These are phyloP conservation scores for Pocillopora damicornis DNA, from an alignment of 64 coral and sea anemone genomes.

Conservation along the genomic window DNA sequence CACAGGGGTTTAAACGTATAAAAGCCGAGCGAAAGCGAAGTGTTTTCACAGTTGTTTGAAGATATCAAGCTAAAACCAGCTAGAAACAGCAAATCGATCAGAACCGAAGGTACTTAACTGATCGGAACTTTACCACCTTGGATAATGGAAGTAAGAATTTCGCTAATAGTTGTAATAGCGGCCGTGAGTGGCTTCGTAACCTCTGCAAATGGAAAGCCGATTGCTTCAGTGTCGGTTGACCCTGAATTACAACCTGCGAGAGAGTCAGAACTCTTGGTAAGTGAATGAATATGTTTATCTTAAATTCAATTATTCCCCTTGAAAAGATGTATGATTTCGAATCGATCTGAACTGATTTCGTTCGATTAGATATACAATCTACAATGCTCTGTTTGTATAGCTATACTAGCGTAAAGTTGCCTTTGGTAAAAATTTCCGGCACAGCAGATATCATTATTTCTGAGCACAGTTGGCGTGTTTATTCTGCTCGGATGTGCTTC, in stretches of 20 bases:
- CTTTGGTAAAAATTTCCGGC: too few species aligned
- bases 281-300: neutral
- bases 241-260: neutral
- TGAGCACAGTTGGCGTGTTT: neutral
- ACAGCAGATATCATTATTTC: neutral
- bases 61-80: neutral
- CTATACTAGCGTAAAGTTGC: too few species aligned
- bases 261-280: constrained; percentile 27
- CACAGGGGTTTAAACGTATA: neutral
- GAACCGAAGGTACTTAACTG: neutral
- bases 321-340: neutral
- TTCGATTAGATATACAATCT: neutral
- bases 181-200: too few species aligned
- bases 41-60: constrained; percentile 3
- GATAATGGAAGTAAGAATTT: neutral
- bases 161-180: neutral
- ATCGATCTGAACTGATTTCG: neutral
- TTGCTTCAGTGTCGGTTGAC: neutral
- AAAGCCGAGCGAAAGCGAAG: neutral
- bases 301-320: neutral
- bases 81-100: neutral
- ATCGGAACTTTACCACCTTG: neutral
- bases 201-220: neutral
- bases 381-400: too few species aligned
- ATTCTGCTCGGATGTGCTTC: neutral